Base-by-base conservation (phyloP, 2,888 invertebrate genomes). In the Agrilus cyanescens region DNA sequence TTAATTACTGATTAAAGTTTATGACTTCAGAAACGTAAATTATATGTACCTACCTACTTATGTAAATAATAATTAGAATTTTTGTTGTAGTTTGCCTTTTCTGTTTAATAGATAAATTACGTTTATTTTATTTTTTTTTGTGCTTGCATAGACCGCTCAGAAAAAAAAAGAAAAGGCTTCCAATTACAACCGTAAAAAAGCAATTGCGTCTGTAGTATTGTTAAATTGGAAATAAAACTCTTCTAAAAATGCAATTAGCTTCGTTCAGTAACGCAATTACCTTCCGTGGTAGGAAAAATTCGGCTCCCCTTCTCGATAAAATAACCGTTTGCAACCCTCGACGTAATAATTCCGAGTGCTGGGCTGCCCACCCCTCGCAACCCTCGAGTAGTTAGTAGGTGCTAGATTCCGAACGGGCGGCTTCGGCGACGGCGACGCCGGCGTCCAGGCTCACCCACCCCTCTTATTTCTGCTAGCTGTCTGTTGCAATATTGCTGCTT, bases 221-320 rank as follows among this genome's bases (percentile, higher is more conserved):
- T 25, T 25, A 25, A 25, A 25, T 25, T 25, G 25, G 47, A 42
- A 46, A 43, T 52, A 46, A 46, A 48, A 51, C 55, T 54, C 54
- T 59, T 57, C 63, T 64, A 63, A 63, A 64, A 64, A 64, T 62
- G 60, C 63, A 63, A 64, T 64, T 64, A 63, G 60, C 59, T 53
- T 51, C 59, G 58, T 57, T 46, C 54, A 54, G 57, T 60, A 62
- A 63, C 58, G 60, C 61, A 64, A 64, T 64, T 63, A 63, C 60
- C 49, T 57, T 55, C 56, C 57, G 57, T 55, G 53, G 51, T 40
- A 46, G 45, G 47, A 50, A 56, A 51, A 55, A 60, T 55, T 54
- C 49, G 48, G 46, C 53, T 52, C 53, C 54, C 52, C 49, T 50
- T 50, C 56, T 57, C 57, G 56, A 58, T 57, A 53, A 54, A 58